Evolutionary conservation across 1,140 invertebrate genomes (phyloP), one percentile per base, ranked within the genome.

Genomic region (Zelostemma sp.): DNA sequence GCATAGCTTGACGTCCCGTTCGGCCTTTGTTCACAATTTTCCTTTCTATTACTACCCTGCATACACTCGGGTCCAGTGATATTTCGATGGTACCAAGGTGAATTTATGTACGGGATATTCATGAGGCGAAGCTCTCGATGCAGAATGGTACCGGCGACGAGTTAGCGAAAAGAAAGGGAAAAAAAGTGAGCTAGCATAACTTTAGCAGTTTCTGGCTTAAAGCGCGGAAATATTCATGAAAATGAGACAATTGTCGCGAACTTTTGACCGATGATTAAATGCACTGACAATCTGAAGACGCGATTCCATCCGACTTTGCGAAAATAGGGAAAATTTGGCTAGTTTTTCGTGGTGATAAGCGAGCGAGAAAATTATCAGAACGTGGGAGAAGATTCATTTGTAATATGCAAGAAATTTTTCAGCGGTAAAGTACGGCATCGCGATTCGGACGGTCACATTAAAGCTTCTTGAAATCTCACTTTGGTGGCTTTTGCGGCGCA

Each of bases 101-200:
- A 74, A 74, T 74, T 74, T 72, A 69, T 74, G 68, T 74, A 72
- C 72, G 60, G 56, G 58, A 67, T 75, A 75, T 70, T 75, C 67
- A 70, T 70, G 73, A 75, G 67, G 54, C 51, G 45, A 25, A 25
- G 11, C 47, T 43, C 51, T 66, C 54, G 57, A 61, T 62, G 59
- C 61, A 57, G 57, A 71, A 71, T 62, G 45, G 58, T 60, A 73
- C 62, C 50, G 62, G n/a, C 57, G 38, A 53, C 33, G 57, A 31
- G 19, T 12, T 16, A 19, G 49, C 9, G 43, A 45, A 65, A 62
- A 53, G 33, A 51, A 25, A 62, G 19, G 11, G 15, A 46, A 46
- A 51, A 71, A 66, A 61, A 65, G 46, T 59, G 59, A n/a, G 47
- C 48, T 68, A 54, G 41, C 63, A 68, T 71, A 68, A 66, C 61